phyloP scores from a whole-genome alignment of 2,888 invertebrate genomes.

The Pteria penguin region DNA sequence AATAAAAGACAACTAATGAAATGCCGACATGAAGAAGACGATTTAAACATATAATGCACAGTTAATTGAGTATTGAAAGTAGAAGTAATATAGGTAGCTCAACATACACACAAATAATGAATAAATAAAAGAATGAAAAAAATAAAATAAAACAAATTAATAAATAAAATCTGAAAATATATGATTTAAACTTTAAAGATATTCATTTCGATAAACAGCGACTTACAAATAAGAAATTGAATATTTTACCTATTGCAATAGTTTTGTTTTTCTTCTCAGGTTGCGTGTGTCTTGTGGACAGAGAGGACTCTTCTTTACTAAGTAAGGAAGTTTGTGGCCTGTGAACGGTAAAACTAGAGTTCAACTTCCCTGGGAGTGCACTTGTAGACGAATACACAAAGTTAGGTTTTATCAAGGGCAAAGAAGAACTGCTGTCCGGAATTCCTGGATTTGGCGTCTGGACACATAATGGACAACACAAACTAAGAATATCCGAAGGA shows the following conservation, averaged over 20 bases:
- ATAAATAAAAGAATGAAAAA: too few relatives aligned
- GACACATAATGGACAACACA: conserved; percentile 73
- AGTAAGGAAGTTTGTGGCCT: neutral
- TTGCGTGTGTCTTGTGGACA: neutral
- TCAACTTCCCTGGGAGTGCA: neutral
- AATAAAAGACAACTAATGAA: too few relatives aligned
- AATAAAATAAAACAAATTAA: too few relatives aligned
- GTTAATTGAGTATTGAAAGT: too few relatives aligned
- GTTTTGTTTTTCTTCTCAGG: conserved; percentile 2
- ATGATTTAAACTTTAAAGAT: too few relatives aligned
- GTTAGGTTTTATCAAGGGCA: conserved; percentile 26
- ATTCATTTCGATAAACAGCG: too few relatives aligned
- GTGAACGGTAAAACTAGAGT: neutral
- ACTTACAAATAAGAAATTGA: too few relatives aligned
- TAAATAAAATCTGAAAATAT: too few relatives aligned
- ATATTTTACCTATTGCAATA: neutral
- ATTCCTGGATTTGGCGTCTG: conserved; percentile 53
- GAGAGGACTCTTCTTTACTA: neutral
- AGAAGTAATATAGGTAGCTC: too few relatives aligned
- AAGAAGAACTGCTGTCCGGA: conserved; percentile 30
- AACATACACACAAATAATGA: too few relatives aligned
- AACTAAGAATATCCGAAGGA: conserved; percentile 67
- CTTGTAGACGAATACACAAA: conserved; percentile 22
- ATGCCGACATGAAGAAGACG: too few relatives aligned
- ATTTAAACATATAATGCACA: too few relatives aligned